Evolutionary conservation across 2,888 invertebrate species (phyloP), one percentile per base, ranked within the genome.

Genomic region (Amorpha juglandis): DNA sequence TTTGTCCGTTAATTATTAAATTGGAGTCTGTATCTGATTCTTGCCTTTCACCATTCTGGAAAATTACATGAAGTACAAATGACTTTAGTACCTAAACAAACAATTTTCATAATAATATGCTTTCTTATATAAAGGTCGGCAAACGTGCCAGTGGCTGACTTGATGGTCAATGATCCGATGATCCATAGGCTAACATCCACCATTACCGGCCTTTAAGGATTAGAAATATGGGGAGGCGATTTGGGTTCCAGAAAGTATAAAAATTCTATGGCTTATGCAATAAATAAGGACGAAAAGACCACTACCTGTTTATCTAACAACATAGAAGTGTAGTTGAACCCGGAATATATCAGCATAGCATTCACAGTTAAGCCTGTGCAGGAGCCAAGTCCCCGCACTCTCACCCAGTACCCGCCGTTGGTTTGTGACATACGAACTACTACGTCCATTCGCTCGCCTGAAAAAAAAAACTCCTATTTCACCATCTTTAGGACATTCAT

Each of bases 391-490:
- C 95, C 95, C 11, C 84, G 84, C 16, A 94, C 87, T 47, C 88
- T 86, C 35, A 95, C 75, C 93, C 94, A 94, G 74, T 95, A 95
- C 0, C 94, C 94, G 0, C 91, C 92, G 6, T 85, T 79, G 1
- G 85, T 78, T 73, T 94, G 92, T 48, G 93, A 85, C 0, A 95
- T 93, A 9, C 90, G 86, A 6, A 96, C 76, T 0, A 95, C 90
- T 8, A 95, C 94, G 72, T 96, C 96, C 84, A 94, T 94, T 21
- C 96, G 90, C 78, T 96, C 96, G 0, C 96, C 96, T 90, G 92
- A 67, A 89, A 91, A 68, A 45, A 14, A 45, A 11, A n/a, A n/a
- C n/a, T n/a, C n/a, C n/a, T n/a, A n/a, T n/a, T n/a, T n/a, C n/a
- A n/a, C n/a, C n/a, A n/a, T n/a, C n/a, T n/a, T n/a, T n/a, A n/a